Conservation (phyloP, 2,797 vertebrate genomes). For the Muscicapa striata region DNA sequence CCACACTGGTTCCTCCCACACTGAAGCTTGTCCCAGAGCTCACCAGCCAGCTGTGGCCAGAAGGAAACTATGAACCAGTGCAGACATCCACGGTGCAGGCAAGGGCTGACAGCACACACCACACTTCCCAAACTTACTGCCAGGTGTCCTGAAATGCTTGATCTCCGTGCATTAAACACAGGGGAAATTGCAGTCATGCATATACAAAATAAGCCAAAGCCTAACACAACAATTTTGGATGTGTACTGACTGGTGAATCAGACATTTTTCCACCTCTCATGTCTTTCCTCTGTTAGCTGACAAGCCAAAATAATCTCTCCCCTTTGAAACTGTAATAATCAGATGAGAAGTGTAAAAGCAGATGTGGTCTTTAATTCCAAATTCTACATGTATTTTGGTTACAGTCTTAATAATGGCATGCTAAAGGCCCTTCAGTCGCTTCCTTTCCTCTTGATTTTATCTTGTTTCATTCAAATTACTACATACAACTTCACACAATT, state of each 20-base stretch:
- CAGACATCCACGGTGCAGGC: rapidly evolving
- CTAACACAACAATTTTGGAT: not conserved
- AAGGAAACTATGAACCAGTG: not conserved
- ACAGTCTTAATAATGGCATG: not conserved
- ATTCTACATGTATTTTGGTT: not conserved
- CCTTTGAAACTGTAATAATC: slow-evolving; percentile 6
- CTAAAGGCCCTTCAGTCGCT: not conserved
- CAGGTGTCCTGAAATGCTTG: not conserved
- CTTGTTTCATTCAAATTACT: not conserved
- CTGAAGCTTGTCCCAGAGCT: not conserved
- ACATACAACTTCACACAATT: not conserved
- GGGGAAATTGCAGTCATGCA: not conserved
- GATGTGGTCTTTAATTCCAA: not conserved
- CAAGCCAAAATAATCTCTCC: not conserved
- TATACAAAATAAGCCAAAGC: not conserved
- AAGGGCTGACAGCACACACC: rapidly evolving
- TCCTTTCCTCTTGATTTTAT: slow-evolving; percentile 33
- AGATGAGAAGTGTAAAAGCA: slow-evolving; percentile 26
- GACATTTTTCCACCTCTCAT: not conserved
- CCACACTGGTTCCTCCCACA: rapidly evolving
- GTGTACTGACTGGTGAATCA: not conserved
- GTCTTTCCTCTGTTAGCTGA: not conserved
- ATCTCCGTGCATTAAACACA: not conserved
- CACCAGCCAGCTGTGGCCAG: rapidly evolving
- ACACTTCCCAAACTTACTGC: not conserved